phyloP scores from a whole-genome alignment of 2,888 invertebrate genomes.

The Pammene fasciana region DNA sequence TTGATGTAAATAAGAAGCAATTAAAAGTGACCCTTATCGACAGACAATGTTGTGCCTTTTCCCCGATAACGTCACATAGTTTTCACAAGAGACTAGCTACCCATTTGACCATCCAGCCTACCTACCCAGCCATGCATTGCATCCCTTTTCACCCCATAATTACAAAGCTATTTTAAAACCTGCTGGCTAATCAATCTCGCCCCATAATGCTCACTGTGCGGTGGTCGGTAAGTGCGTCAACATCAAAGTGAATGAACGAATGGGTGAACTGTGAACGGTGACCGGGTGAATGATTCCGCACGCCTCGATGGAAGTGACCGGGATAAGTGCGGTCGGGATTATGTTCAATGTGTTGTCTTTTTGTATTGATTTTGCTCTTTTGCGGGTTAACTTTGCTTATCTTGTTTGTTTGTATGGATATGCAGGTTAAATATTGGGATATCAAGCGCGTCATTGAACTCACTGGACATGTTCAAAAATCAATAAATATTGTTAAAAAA shows the following conservation, averaged over 20 bases:
- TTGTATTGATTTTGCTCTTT: slow-evolving; percentile 29
- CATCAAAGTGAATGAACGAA: slow-evolving; percentile 75
- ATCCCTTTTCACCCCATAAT: slow-evolving; percentile 21
- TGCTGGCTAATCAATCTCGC: slow-evolving; percentile 28
- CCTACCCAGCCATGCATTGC: neutral
- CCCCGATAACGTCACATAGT: neutral
- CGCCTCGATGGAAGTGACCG: slow-evolving; percentile 70
- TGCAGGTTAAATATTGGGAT: neutral
- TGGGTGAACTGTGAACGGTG: slow-evolving; percentile 63
- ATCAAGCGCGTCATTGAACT: neutral
- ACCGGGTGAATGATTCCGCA: slow-evolving; percentile 70
- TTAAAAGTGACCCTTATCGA: no score
- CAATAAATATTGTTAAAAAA: no score
- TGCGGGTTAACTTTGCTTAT: neutral
- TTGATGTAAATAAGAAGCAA: no score
- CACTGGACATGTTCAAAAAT: neutral
- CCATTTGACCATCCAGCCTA: neutral
- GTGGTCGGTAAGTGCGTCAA: slow-evolving; percentile 71
- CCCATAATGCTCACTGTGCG: slow-evolving; percentile 62
- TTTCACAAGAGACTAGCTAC: neutral
- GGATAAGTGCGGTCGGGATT: slow-evolving; percentile 48
- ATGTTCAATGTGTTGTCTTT: slow-evolving; percentile 31
- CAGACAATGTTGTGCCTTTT: no score
- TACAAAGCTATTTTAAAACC: slow-evolving; percentile 35
- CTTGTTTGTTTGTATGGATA: slow-evolving; percentile 2